Evolutionary conservation across 2,888 invertebrate species (phyloP), one percentile per base, ranked within the genome.

Genomic region (Ectropis crepuscularia): DNA sequence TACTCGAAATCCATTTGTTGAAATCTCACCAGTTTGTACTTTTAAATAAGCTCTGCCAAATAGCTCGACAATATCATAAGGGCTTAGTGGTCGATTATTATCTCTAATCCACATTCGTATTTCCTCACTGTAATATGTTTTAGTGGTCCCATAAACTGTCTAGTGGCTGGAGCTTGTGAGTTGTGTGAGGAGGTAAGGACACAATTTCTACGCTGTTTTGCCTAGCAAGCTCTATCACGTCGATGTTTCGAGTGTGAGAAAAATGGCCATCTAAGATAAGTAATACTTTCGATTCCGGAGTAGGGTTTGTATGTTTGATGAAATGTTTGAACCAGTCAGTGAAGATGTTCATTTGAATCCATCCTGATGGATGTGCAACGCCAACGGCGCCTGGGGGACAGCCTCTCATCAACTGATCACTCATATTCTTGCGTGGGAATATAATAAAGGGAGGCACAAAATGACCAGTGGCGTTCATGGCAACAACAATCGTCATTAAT

Each of bases 231-330:
- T 73, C 68, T 36, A 73, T 61, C 38, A 68, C 49, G 7, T 71
- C 65, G 7, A 73, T 39, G 55, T 69, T 73, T 51, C 65, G 57
- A 53, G 69, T 67, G 60, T 74, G 73, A 45, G 68, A 69, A 60
- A 55, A 63, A 63, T 73, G 74, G 36, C 74, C 75, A 65, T 77
- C 75, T 39, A 73, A 59, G 42, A 74, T 36, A 12, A 74, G 61
- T 46, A 74, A 47, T 45, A 75, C 65, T 58, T 71, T 71, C 37
- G 70, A 63, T 62, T 71, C 72, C 54, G 66, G 60, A 45, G 70
- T 65, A 39, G 72, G 68, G 54, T 68, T 71, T 54, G 49, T 67
- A 66, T 50, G 55, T 46, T 60, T n/a, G 49, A 64, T 59, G 47
- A 69, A 69, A 54, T 64, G 46, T 41, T 45, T 16, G 10, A 62